Evolutionary conservation across 2,797 vertebrate genomes (phyloP).

Genomic region (Epinephelus malabaricus): DNA sequence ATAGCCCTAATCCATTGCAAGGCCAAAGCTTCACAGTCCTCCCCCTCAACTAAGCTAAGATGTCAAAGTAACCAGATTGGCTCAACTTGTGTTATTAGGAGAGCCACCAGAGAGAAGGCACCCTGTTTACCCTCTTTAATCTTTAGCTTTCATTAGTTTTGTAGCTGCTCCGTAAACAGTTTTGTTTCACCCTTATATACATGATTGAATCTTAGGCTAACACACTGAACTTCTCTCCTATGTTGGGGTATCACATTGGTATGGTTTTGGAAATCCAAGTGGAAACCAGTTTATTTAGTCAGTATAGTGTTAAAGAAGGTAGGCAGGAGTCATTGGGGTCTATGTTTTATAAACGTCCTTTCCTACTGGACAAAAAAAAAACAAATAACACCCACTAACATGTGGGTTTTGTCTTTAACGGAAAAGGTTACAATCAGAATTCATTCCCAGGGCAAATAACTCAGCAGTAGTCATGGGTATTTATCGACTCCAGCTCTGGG

Average conservation of each 20-base stretch:
- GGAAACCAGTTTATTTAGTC: background rate
- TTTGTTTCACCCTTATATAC: conserved; percentile 8
- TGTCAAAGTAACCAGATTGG: conserved; percentile 39
- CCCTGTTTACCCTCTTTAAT: background rate
- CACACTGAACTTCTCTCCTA: background rate
- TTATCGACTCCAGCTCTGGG: too few species aligned
- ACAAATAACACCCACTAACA: too few species aligned
- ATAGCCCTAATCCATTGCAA: conserved; percentile 68
- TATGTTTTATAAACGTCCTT: too few species aligned
- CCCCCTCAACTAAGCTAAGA: conserved; percentile 30
- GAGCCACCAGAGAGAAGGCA: conserved; percentile 17
- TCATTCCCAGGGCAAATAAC: too few species aligned
- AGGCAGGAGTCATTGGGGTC: background rate
- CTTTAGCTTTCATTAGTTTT: background rate
- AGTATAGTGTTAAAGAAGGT: background rate
- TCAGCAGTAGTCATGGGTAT: too few species aligned
- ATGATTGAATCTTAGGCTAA: conserved; percentile 2
- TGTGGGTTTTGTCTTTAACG: too few species aligned
- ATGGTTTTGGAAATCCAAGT: background rate
- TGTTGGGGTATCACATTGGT: background rate
- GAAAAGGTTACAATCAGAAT: too few species aligned
- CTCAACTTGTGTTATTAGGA: conserved; percentile 43
- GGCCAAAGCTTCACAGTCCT: conserved; percentile 55
- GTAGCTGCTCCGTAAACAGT: background rate
- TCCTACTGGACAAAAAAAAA: too few species aligned